Conservation (phyloP, 2,888 invertebrate genomes). For the Parascotia fuliginaria region DNA sequence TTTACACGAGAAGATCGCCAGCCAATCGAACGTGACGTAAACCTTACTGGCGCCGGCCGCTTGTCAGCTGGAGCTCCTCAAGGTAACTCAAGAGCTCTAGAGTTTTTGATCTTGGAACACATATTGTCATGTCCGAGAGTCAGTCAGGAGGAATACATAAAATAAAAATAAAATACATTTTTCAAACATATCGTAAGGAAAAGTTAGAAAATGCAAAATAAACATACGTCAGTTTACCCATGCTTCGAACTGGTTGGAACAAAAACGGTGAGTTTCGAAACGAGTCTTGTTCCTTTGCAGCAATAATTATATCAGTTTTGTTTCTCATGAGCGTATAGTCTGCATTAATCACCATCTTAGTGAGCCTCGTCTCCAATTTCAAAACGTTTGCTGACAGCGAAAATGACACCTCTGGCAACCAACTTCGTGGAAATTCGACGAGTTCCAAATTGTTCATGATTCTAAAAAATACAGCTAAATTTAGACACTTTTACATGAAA, state of each 20-base stretch:
- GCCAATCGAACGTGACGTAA: too few species aligned
- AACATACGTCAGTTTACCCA: conserved; percentile 65
- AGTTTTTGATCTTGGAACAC: too few species aligned
- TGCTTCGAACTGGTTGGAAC: conserved; percentile 54
- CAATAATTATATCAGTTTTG: conserved; percentile 46
- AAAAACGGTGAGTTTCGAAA: conserved; percentile 60
- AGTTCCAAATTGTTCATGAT: conserved; percentile 52
- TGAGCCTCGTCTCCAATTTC: conserved; percentile 50
- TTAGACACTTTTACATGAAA: too few species aligned
- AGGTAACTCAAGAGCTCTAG: too few species aligned
- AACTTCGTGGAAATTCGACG: conserved; percentile 48
- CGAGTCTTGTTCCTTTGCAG: conserved; percentile 33
- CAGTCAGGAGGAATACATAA: too few species aligned
- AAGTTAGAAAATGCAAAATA: neutral
- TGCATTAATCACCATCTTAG: conserved; percentile 58
- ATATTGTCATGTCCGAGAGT: too few species aligned
- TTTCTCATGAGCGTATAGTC: conserved; percentile 61
- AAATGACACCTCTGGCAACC: conserved; percentile 51
- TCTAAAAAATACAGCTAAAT: conserved; percentile 48
- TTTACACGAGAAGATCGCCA: too few species aligned
- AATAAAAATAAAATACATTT: too few species aligned
- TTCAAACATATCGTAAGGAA: too few species aligned
- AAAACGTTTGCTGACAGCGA: conserved; percentile 57
- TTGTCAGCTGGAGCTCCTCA: too few species aligned
- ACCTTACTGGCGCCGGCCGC: too few species aligned